Percentiles rank a stretch among this genome's conserved stretches.
Evolutionary conservation across 2,888 invertebrate genomes (phyloP).

Genomic region (Cyaniris semiargus): DNA sequence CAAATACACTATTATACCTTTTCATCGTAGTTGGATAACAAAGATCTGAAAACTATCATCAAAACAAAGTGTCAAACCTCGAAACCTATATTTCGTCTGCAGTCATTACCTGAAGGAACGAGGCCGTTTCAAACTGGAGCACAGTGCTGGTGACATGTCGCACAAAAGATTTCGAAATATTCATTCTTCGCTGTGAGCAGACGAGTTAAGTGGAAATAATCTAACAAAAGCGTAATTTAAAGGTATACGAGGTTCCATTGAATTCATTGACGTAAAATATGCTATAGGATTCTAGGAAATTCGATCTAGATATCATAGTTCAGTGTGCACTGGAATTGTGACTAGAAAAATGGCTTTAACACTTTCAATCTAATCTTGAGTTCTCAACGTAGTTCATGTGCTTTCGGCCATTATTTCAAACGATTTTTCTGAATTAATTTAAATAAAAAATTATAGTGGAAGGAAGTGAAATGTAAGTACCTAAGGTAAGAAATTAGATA

Average conservation of each 20-base stretch:
- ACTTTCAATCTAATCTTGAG: not conserved
- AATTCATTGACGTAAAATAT: constrained; percentile 15
- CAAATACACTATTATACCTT: not conserved
- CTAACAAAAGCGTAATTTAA: constrained; percentile 26
- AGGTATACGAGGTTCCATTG: constrained; percentile 14
- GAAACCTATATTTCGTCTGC: constrained; percentile 24
- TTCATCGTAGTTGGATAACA: not conserved
- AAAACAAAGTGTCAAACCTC: constrained; percentile 4
- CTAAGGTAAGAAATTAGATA: not conserved
- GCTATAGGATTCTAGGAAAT: constrained; percentile 3
- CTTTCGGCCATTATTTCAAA: not conserved
- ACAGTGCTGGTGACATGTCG: constrained; percentile 22
- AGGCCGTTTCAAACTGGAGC: constrained; percentile 25
- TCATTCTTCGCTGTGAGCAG: constrained; percentile 5
- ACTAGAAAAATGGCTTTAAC: constrained; percentile 11
- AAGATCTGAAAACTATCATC: not conserved
- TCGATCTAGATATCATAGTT: constrained; percentile 19
- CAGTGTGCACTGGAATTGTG: not conserved
- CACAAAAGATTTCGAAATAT: constrained; percentile 28
- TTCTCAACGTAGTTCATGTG: not conserved
- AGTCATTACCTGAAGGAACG: constrained; percentile 25
- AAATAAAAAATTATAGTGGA: too few species aligned
- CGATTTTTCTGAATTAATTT: not conserved
- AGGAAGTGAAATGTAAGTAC: not conserved
- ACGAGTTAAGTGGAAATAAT: constrained; percentile 31